These are phyloP conservation scores for Trochalopteron elliotii DNA, from an alignment of 2,113 vertebrate genomes.

Conservation along the genomic window DNA sequence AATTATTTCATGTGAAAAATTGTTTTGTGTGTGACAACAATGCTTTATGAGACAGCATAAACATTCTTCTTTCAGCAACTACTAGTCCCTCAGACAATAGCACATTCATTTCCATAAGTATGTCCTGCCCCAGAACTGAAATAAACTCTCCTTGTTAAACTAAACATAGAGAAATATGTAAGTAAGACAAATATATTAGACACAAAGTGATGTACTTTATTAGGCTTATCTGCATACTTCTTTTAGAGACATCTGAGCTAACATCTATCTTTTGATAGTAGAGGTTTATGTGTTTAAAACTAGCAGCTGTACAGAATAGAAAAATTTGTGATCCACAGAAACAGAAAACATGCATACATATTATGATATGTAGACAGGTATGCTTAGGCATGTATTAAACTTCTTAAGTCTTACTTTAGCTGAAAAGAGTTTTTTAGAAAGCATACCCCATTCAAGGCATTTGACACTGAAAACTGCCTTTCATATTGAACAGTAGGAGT, in stretches of 20 bases:
- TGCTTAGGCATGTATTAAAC: neutral
- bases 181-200: neutral
- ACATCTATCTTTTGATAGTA: neutral
- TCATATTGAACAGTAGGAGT: neutral
- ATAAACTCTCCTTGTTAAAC: neutral
- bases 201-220: neutral
- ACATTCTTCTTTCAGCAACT: neutral
- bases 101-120: neutral
- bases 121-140: neutral
- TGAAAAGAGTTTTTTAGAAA: neutral
- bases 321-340: neutral
- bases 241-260: neutral
- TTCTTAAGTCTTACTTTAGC: neutral
- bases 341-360: neutral
- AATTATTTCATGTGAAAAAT: neutral
- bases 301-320: neutral
- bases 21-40: neutral
- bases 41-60: neutral
- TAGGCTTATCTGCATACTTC: neutral
- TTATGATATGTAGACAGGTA: neutral
- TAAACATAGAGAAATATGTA: neutral
- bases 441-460: neutral
- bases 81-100: neutral
- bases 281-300: neutral
- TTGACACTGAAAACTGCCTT: neutral